Evolutionary conservation across 2,113 vertebrate genomes (phyloP), one percentile per base, ranked within the genome.

Genomic region (Felis chaus): DNA sequence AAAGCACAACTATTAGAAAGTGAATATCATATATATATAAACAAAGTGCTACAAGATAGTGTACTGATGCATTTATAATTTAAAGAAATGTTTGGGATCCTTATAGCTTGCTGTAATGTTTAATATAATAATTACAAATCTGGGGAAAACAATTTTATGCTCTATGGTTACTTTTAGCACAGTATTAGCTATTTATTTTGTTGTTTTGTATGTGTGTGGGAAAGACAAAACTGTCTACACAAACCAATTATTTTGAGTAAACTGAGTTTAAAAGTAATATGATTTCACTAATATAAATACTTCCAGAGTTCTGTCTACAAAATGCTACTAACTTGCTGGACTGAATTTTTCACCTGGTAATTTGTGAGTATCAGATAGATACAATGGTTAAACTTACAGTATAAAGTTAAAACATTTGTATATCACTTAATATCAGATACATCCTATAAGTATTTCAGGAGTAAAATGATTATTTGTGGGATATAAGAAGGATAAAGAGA

Each of bases 401-500:
- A 48, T 68, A 25, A 93, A 79, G 5, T 85, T 92, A 74, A 78
- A 92, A 61, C 89, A 23, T 15, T 53, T 96, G 92, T 55, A 7
- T 82, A 39, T 36, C 68, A 36, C 9, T 88, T 85, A 74, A 15
- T 92, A 69, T 63, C 55, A 81, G 21, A 82, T 33, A 74, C 79
- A 11, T 55, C 76, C 82, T 87, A 0, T 91, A 91, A 80, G 68
- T 88, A 93, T 92, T 96, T 96, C 48, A 87, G 39, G 12, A 92
- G 15, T 92, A 88, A 95, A 98, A 97, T 36, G 29, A 39, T 91
- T 55, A 74, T 86, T 88, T 94, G 31, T 79, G 36, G 27, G 11
- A 71, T 92, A 3, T 71, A 74, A 55, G 45, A 9, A 41, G 1
- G 14, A 93, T 95, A 94, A 96, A 96, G 31, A 97, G 1, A 57